phyloP scores from a whole-genome alignment of 2,113 vertebrate species.

The Eidolon helvum region DNA sequence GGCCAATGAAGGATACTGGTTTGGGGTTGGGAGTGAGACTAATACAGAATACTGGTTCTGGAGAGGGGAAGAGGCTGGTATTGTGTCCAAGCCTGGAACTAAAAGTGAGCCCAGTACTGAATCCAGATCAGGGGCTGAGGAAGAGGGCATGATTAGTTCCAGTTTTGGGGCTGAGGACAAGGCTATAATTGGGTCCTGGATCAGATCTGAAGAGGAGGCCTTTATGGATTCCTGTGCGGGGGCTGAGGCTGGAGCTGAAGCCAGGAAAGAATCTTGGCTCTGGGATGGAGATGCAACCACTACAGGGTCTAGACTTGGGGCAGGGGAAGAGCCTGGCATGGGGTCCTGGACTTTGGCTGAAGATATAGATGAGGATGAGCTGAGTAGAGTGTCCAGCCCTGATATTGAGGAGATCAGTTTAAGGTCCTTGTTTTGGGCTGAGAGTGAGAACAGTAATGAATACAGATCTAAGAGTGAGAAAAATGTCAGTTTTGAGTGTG shows the following conservation, averaged over 20 bases:
- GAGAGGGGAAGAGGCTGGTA: constrained; percentile 30
- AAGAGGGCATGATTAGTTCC: constrained; percentile 28
- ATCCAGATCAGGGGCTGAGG: neutral
- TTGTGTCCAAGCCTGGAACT: neutral
- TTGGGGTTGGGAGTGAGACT: constrained; percentile 57
- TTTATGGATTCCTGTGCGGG: neutral
- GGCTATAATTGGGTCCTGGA: neutral
- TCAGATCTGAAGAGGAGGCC: constrained; percentile 24
- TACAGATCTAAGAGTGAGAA: constrained; percentile 34
- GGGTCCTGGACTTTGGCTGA: constrained; percentile 30
- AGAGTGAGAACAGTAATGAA: constrained; percentile 50
- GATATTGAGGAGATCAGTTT: constrained; percentile 76
- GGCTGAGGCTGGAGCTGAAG: neutral
- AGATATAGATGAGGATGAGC: constrained; percentile 46
- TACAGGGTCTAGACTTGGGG: neutral
- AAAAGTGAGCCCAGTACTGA: constrained; percentile 37
- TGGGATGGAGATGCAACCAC: constrained; percentile 40
- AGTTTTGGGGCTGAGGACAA: constrained; percentile 21
- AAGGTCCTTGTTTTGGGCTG: constrained; percentile 73
- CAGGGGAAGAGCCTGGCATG: neutral
- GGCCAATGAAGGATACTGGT: constrained; percentile 62
- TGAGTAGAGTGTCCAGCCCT: constrained; percentile 66
- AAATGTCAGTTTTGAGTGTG: constrained; percentile 15
- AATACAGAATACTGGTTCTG: constrained; percentile 62
- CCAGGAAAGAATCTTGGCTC: constrained; percentile 12